These are phyloP conservation scores for Meganola albula DNA, from an alignment of 2,888 invertebrate genomes.

Conservation along the genomic window DNA sequence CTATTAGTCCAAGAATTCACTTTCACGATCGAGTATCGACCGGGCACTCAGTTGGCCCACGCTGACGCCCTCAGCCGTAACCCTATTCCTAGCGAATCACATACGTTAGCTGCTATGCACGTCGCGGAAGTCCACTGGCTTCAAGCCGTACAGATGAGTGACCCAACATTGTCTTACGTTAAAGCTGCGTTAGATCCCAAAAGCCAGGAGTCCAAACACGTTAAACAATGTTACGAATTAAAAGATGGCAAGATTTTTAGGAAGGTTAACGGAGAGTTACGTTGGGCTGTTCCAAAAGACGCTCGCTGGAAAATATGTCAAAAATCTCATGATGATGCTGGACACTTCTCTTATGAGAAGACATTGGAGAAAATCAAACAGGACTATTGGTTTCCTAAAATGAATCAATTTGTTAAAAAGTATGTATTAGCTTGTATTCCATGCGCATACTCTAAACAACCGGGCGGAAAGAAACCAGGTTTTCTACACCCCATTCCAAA, in stretches of 20 bases:
- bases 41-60: constrained; percentile 1
- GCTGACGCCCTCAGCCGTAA: constrained; percentile 6
- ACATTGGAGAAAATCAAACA: background rate
- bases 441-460: constrained; percentile 2
- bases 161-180: background rate
- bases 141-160: background rate
- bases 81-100: background rate
- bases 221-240: constrained; percentile 1
- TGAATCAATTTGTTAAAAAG: constrained; percentile 1
- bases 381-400: constrained; percentile 2
- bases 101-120: too few relatives aligned
- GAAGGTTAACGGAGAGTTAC: background rate
- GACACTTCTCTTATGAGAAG: background rate
- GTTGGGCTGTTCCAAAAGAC: constrained; percentile 6
- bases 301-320: constrained; percentile 5
- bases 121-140: constrained; percentile 4
- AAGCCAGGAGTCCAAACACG: too few relatives aligned
- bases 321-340: background rate
- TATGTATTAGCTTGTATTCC: constrained; percentile 1
- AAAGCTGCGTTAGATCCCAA: constrained; percentile 1
- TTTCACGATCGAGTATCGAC: constrained; percentile 4
- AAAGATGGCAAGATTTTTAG: constrained; percentile 1
- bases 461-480: constrained; percentile 1
- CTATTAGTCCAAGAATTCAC: constrained; percentile 3
- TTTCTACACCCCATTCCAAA: constrained; percentile 1